Conservation (phyloP, 2,113 vertebrate genomes). For the Mystacornis crossleyi region DNA sequence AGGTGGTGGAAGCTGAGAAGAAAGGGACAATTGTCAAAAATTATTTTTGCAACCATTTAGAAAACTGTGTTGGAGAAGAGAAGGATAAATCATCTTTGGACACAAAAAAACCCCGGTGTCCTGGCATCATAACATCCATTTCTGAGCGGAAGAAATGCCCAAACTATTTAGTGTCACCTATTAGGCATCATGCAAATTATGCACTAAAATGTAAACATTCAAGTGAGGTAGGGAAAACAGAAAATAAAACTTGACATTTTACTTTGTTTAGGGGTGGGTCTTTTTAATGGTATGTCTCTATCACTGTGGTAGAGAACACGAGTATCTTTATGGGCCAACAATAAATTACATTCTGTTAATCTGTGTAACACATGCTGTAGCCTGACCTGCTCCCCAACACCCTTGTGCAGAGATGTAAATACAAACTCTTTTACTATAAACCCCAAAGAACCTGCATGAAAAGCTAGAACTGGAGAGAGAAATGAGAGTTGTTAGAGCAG, state of each 20-base stretch:
- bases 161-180: neutral
- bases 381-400: neutral
- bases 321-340: neutral
- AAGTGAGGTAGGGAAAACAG: neutral
- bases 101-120: neutral
- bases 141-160: neutral
- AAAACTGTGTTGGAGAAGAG: neutral
- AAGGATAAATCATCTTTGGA: neutral
- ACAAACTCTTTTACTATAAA: neutral
- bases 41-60: neutral
- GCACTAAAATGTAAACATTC: neutral
- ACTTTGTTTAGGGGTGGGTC: neutral
- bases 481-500: conserved; percentile 9
- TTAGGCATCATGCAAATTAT: neutral
- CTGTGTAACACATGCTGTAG: neutral
- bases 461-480: neutral
- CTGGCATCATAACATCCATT: neutral
- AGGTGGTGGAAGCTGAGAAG: neutral
- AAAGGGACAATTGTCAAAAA: neutral
- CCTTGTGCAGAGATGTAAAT: neutral
- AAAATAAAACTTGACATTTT: neutral
- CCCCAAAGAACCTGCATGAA: neutral
- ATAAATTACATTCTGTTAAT: neutral
- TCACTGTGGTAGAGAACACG: neutral
- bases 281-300: neutral